A percentile compares a stretch with the other conserved stretches of the same genome.
phyloP scores from a whole-genome alignment of 2,113 vertebrate genomes.

The Carassius gibelio region DNA sequence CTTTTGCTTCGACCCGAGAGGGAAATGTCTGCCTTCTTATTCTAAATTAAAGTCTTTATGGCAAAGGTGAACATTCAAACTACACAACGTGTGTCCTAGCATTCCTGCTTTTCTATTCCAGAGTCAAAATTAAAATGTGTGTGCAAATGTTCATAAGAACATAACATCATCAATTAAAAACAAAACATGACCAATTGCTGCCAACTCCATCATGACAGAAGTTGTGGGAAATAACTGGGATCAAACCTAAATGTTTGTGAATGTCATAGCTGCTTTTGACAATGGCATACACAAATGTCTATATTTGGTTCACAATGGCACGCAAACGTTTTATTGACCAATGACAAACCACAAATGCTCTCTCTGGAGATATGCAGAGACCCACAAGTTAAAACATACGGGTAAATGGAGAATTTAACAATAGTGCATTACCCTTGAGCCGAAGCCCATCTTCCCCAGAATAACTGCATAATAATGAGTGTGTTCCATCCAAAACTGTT shows the following conservation, averaged over 20 bases:
- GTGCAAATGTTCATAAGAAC: not conserved
- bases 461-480: slow-evolving; percentile 41
- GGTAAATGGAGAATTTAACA: not conserved
- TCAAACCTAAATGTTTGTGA: not conserved
- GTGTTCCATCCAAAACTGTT: slow-evolving; percentile 27
- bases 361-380: not conserved
- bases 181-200: not conserved
- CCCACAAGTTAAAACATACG: slow-evolving; percentile 12
- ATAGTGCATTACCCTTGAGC: slow-evolving; percentile 51
- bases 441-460: slow-evolving; percentile 45
- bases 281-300: not conserved
- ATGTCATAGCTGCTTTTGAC: not conserved
- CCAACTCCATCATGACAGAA: not conserved
- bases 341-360: not conserved
- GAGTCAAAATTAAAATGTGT: not conserved
- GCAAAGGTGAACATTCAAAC: not conserved
- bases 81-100: not conserved
- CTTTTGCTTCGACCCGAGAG: slow-evolving; percentile 63
- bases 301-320: not conserved
- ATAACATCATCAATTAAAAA: not conserved
- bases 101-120: slow-evolving; percentile 4
- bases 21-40: slow-evolving; percentile 61
- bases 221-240: not conserved
- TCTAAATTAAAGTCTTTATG: slow-evolving; percentile 26
- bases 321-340: not conserved